These are phyloP conservation scores for Leucophora obtusa DNA, from an alignment of 2,888 invertebrate species.

Conservation along the genomic window DNA sequence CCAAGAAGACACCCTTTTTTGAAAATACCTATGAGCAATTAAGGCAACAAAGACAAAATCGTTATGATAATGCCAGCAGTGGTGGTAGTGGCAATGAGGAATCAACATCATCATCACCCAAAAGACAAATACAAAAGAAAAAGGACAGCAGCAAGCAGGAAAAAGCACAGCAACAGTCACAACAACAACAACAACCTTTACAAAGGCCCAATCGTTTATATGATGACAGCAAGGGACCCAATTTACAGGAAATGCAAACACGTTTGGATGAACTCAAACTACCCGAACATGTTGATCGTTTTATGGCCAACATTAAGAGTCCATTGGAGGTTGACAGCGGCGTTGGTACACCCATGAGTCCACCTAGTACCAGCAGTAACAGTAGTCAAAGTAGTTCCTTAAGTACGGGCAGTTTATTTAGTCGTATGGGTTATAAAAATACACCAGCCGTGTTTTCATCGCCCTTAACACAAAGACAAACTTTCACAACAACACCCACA, in stretches of 20 bases:
- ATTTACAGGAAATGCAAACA: constrained; percentile 69
- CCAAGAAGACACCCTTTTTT: constrained; percentile 81
- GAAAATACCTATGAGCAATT: constrained; percentile 86
- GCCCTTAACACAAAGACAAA: constrained; percentile 70
- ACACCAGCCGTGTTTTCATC: constrained; percentile 72
- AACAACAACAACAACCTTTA: constrained; percentile 68
- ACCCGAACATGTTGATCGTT: constrained; percentile 76
- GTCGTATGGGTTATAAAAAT: constrained; percentile 75
- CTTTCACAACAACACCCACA: constrained; percentile 33
- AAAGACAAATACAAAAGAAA: constrained; percentile 60
- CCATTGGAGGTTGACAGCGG: constrained; percentile 81
- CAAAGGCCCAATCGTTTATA: constrained; percentile 76
- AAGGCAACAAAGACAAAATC: constrained; percentile 80
- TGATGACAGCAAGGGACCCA: constrained; percentile 66
- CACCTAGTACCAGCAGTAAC: constrained; percentile 78
- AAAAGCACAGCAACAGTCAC: neutral
- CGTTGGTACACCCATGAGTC: constrained; percentile 83
- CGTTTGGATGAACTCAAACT: constrained; percentile 75
- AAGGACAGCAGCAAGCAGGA: neutral
- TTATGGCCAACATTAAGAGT: constrained; percentile 74
- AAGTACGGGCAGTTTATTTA: constrained; percentile 72
- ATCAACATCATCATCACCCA: constrained; percentile 66
- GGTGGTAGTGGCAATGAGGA: constrained; percentile 75
- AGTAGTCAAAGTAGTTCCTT: constrained; percentile 67
- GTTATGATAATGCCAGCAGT: constrained; percentile 78